Percentiles rank a stretch among this genome's conserved stretches.
Conservation (phyloP, 2,113 vertebrate genomes). For the Rafetus swinhoei region DNA sequence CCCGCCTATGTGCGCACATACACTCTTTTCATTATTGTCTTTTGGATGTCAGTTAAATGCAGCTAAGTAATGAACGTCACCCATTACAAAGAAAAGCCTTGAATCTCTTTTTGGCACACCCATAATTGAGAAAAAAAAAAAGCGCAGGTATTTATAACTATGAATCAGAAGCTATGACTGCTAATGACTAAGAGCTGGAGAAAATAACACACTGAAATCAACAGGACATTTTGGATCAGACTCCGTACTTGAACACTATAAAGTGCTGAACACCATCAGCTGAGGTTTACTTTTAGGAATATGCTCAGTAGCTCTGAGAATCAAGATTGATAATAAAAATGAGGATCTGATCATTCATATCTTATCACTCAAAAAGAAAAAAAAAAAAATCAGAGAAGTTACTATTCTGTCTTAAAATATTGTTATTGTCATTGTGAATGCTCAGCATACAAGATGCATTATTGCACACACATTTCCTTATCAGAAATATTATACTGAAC, state of each 20-base stretch:
- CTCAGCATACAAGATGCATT: accelerated
- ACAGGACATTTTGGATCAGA: background rate
- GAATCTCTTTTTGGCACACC: background rate
- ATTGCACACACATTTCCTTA: accelerated
- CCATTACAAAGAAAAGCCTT: background rate
- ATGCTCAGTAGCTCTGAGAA: background rate
- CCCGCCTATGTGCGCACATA: background rate
- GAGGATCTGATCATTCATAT: accelerated
- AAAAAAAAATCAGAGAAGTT: background rate
- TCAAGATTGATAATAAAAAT: background rate
- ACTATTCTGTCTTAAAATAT: background rate
- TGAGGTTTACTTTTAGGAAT: background rate
- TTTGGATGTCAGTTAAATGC: background rate
- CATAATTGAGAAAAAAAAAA: background rate
- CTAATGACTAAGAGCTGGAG: background rate
- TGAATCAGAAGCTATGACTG: background rate
- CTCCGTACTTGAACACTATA: background rate
- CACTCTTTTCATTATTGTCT: background rate
- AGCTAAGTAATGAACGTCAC: background rate
- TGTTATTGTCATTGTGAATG: background rate
- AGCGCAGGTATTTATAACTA: background rate
- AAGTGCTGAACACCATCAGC: background rate
- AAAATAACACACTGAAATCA: background rate
- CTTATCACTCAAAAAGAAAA: background rate
- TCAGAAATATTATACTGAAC: background rate